phyloP scores from a whole-genome alignment of 1,140 invertebrate genomes.

The Stenopsyche tienmushanensis region DNA sequence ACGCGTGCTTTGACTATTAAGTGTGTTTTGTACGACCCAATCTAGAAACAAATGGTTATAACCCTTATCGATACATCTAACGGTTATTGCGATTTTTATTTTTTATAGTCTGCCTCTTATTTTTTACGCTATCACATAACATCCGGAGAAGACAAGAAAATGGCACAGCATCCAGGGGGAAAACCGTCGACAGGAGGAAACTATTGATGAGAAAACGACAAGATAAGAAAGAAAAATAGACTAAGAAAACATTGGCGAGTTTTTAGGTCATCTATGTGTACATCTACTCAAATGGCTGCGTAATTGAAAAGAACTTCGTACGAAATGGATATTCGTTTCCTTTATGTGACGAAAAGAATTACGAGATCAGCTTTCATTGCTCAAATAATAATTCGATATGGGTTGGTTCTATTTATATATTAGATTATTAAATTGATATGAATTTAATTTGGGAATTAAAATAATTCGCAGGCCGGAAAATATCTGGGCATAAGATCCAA shows the following conservation, averaged over 20 bases:
- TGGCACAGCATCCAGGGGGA: background rate
- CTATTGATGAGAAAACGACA: constrained; percentile 20
- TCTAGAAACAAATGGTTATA: constrained; percentile 21
- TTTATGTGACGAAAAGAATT: too few species aligned
- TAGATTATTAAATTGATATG: too few species aligned
- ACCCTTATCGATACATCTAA: constrained; percentile 28
- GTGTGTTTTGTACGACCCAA: constrained; percentile 11
- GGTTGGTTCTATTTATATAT: too few species aligned
- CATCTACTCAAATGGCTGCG: background rate
- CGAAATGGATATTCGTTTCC: too few species aligned
- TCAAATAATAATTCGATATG: too few species aligned
- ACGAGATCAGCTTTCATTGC: too few species aligned
- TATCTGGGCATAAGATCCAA: too few species aligned
- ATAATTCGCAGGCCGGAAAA: too few species aligned
- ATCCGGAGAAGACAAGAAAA: constrained; percentile 6
- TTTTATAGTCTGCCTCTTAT: constrained; percentile 16
- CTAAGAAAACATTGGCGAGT: constrained; percentile 11
- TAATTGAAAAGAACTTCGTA: constrained; percentile 4
- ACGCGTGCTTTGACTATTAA: constrained; percentile 11
- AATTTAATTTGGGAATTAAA: too few species aligned
- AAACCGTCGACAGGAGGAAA: constrained; percentile 15
- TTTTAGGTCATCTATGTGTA: constrained; percentile 14
- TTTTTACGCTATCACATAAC: background rate
- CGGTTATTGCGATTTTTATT: constrained; percentile 30
- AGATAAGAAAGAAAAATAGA: constrained; percentile 22